These are phyloP conservation scores for Amitus sp. DNA, from an alignment of 2,888 invertebrate genomes.

Conservation along the genomic window DNA sequence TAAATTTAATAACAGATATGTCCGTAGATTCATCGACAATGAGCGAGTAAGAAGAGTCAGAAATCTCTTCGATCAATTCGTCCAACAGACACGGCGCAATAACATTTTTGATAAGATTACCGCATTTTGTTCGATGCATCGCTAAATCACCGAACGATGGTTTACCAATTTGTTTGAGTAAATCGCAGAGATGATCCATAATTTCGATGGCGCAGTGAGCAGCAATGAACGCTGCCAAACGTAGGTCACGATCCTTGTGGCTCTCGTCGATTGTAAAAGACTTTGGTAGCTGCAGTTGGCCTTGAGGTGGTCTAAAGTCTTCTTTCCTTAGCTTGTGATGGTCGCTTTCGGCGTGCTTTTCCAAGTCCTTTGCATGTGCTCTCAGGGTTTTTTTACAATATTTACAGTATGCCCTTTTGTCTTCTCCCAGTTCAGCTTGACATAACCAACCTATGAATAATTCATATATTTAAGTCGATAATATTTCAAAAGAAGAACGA, in stretches of 20 bases:
- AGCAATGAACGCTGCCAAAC: conserved; percentile 21
- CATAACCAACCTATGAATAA: conserved; percentile 1
- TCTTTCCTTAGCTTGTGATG: neutral
- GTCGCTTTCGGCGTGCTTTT: conserved; percentile 9
- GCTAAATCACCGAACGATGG: conserved; percentile 14
- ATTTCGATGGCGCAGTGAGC: conserved; percentile 22
- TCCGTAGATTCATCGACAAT: conserved; percentile 40
- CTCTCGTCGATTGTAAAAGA: neutral
- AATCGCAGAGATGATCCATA: conserved; percentile 23
- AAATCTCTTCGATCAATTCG: conserved; percentile 26
- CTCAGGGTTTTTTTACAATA: conserved; percentile 7
- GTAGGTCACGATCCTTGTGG: conserved; percentile 10
- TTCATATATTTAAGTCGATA: too few relatives aligned
- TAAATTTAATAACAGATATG: conserved; percentile 23
- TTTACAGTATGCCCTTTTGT: conserved; percentile 12
- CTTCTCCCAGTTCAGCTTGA: neutral
- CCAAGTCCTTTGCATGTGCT: conserved; percentile 11
- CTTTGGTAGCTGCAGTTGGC: neutral
- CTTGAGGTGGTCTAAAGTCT: neutral
- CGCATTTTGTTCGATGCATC: conserved; percentile 34
- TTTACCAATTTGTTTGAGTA: conserved; percentile 13
- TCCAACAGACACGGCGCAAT: conserved; percentile 22
- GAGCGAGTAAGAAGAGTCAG: conserved; percentile 21
- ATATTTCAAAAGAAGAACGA: too few relatives aligned
- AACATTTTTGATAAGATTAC: conserved; percentile 24